A percentile compares a stretch with the other conserved stretches of the same genome.
phyloP scores from a whole-genome alignment of 2,797 vertebrate genomes.

The Phataginus tetradactyla region DNA sequence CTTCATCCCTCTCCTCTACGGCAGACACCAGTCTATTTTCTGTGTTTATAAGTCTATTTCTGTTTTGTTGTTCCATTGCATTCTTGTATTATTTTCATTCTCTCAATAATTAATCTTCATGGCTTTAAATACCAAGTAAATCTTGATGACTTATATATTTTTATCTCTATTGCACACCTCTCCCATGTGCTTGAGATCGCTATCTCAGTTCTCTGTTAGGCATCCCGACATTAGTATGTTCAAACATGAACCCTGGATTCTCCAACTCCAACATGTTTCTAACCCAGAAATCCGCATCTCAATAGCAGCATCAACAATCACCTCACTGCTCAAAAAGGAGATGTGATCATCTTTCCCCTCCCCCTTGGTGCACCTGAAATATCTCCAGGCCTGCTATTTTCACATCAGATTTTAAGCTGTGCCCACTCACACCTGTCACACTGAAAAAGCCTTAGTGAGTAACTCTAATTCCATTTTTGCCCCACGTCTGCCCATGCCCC shows the following conservation, averaged over 20 bases:
- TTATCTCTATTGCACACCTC: background rate
- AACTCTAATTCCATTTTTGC: rapidly evolving
- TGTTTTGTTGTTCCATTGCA: too few relatives aligned
- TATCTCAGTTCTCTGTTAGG: background rate
- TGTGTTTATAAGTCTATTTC: too few relatives aligned
- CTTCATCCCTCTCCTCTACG: too few relatives aligned
- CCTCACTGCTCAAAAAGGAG: background rate
- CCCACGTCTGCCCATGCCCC: background rate
- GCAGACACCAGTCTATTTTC: too few relatives aligned
- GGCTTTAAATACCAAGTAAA: background rate
- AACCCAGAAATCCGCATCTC: background rate
- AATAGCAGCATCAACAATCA: background rate
- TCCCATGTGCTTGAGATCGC: background rate
- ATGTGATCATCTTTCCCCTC: background rate
- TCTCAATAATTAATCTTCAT: background rate
- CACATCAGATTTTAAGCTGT: background rate
- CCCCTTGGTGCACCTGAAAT: background rate
- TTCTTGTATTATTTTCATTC: background rate
- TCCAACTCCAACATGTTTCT: background rate
- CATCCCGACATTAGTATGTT: background rate
- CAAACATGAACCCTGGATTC: background rate
- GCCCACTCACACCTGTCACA: background rate
- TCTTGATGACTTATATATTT: background rate
- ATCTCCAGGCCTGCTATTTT: background rate
- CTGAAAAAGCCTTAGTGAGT: background rate